Percentiles rank a stretch among this genome's conserved stretches.
phyloP scores from a whole-genome alignment of 2,797 vertebrate genomes.

The Setipinna tenuifilis region DNA sequence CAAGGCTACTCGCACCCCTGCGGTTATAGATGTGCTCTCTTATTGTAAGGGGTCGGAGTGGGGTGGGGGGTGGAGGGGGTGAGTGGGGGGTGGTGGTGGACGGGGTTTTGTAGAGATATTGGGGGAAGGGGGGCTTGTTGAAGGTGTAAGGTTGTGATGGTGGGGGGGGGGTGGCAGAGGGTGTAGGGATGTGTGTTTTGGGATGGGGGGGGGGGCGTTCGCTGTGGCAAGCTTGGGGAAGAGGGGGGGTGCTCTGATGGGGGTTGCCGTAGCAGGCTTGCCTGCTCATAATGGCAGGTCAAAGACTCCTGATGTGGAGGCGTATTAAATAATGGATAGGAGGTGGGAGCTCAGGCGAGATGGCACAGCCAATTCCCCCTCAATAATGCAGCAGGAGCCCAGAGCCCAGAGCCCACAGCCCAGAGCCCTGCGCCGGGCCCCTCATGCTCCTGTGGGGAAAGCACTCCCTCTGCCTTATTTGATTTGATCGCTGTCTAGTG shows the following conservation, averaged over 20 bases:
- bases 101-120: not conserved
- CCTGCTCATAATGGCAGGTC: slow-evolving; percentile 41
- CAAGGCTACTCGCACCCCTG: not conserved
- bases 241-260: not conserved
- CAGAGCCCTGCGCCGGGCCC: not conserved
- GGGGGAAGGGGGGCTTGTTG: not conserved
- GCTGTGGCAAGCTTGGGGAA: too few species aligned
- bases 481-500: slow-evolving; percentile 37
- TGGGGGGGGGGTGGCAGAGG: too few species aligned
- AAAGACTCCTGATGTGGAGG: slow-evolving; percentile 38
- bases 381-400: too few species aligned
- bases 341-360: slow-evolving; percentile 1
- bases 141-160: too few species aligned
- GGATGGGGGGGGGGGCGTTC: too few species aligned
- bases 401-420: not conserved
- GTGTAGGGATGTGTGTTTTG: too few species aligned
- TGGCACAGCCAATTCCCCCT: too few species aligned
- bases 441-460: slow-evolving; percentile 18
- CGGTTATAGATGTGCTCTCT: slow-evolving; percentile 29
- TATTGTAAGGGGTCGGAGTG: slow-evolving; percentile 16
- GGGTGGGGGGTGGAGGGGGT: not conserved
- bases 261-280: slow-evolving; percentile 18
- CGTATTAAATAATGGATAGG: slow-evolving; percentile 45
- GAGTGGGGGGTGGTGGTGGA: too few species aligned
- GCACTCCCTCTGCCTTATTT: slow-evolving; percentile 42